Base-by-base conservation (phyloP, 2,888 invertebrate species). In the Drosophila siamana region DNA sequence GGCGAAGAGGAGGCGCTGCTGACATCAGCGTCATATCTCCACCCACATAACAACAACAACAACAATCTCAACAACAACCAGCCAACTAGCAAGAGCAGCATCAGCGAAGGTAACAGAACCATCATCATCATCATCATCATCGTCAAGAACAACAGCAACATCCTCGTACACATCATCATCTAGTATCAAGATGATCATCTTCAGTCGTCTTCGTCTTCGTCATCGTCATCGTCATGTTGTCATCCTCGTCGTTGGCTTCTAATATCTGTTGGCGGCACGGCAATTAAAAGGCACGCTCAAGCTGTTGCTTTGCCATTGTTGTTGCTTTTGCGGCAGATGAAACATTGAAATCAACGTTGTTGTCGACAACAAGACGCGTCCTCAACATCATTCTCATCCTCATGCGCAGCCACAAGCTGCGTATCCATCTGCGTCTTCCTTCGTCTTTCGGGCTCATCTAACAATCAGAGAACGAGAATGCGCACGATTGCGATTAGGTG, bases 241-340 rank as follows among this genome's bases (percentile, higher is more conserved):
- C 54, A 61, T 62, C 56, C 62, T 46, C 51, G 52, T 63, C 56
- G 59, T 59, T 59, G 79, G 66, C 67, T 66, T 88, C 79, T 85
- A 88, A 76, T 86, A 74, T 86, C 81, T 74, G 76, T 74, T 88
- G 76, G 81, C 81, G 88, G 87, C 85, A 74, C 67, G 69, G 85
- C 88, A 85, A 85, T 85, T 85, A 85, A 85, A 88, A 88, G 78
- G 74, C 83, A 86, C 83, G 83, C 74, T 82, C 78, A 69, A 64
- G 64, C 72, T 64, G 65, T 56, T 74, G 60, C 56, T 52, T 51
- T 62, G 55, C 48, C 71, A 61, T 26, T 48, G 36, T 33, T 69
- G 70, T 70, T 54, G 61, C 52, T 41, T 43, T 38, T 72, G 88
- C 86, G 86, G 84, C 86, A 86, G 86, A 86, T 84, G 88, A 88